phyloP scores from a whole-genome alignment of 2,797 vertebrate genomes.

The Mastacembelus armatus region DNA sequence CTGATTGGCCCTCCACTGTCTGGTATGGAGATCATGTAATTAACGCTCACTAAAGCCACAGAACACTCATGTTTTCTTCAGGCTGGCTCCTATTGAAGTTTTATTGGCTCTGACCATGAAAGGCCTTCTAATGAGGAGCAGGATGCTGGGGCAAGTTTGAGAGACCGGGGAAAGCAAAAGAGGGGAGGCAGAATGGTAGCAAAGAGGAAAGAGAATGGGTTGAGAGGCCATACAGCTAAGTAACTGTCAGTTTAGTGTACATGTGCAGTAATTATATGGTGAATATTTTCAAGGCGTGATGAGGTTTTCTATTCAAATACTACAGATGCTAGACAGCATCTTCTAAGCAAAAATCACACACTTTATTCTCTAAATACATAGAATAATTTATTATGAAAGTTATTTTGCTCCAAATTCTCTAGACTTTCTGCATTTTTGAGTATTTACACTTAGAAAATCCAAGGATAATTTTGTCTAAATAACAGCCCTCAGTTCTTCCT shows the following conservation, averaged over 20 bases:
- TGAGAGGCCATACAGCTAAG: constrained; percentile 47
- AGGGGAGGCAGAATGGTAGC: constrained; percentile 51
- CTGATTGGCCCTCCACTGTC: constrained; percentile 70
- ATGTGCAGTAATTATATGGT: constrained; percentile 66
- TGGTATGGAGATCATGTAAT: constrained; percentile 73
- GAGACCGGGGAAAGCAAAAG: constrained; percentile 47
- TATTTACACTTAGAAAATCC: no score
- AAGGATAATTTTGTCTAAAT: not conserved
- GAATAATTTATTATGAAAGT: not conserved
- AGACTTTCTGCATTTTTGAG: no score
- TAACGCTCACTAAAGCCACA: constrained; percentile 76
- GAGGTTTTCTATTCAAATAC: constrained; percentile 39
- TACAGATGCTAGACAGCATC: constrained; percentile 11
- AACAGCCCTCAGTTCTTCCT: not conserved
- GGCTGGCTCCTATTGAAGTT: constrained; percentile 81
- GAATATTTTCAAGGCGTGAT: constrained; percentile 50
- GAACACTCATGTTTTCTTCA: constrained; percentile 77
- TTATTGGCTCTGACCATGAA: constrained; percentile 85
- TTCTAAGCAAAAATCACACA: constrained; percentile 15
- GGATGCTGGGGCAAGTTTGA: constrained; percentile 69
- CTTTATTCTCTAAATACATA: not conserved
- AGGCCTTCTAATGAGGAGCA: constrained; percentile 83
- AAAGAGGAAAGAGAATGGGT: constrained; percentile 47
- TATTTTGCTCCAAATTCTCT: constrained; percentile 10
- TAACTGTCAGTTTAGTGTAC: constrained; percentile 55